Base-by-base conservation (phyloP, 2,797 vertebrate genomes). In the Thalassophryne amazonica region DNA sequence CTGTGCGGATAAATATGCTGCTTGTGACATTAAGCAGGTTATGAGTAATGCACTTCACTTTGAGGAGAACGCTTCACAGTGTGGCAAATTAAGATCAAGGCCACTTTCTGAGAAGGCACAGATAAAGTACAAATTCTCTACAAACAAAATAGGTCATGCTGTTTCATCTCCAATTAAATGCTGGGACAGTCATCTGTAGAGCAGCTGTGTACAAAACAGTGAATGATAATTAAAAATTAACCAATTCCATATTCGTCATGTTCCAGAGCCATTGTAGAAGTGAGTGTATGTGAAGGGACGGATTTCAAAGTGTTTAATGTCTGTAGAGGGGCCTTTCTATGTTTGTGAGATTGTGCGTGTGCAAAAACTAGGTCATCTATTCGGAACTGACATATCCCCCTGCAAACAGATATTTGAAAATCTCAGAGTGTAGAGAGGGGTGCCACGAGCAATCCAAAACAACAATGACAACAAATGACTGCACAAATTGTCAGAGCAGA, bases 341-440 rank as follows among this genome's bases (percentile, higher is more conserved):
- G 82, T 79, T 78, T 60, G 71, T 49, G 76, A 71, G 80, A 81
- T 68, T 63, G 68, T 77, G 77, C 51, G 60, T 76, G 74, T 55
- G 73, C 79, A 79, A 81, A 90, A 91, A 90, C 73, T 91, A 90
- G 89, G 91, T 91, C 88, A 91, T 80, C 77, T 84, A 85, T 86
- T 84, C 40, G 58, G 73, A 89, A 87, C 78, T 89, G 88, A 91
- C 88, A 88, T 82, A 86, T 88, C 71, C 83, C 79, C 72, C 79
- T 88, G 76, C 83, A 87, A 85, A 87, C 84, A 89, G 80, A 88
- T 81, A 86, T 78, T 78, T 87, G 76, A 77, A 88, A 88, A 86
- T 76, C 75, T 78, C 61, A 63, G 83, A 75, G 77, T 73, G 80
- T 65, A 60, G 78, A 75, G 74, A 76, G 75, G 75, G 75, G 55